A percentile compares a stretch with the other conserved stretches of the same genome.
Conservation (phyloP, 2,113 vertebrate species). For the Arenaria interpres region DNA sequence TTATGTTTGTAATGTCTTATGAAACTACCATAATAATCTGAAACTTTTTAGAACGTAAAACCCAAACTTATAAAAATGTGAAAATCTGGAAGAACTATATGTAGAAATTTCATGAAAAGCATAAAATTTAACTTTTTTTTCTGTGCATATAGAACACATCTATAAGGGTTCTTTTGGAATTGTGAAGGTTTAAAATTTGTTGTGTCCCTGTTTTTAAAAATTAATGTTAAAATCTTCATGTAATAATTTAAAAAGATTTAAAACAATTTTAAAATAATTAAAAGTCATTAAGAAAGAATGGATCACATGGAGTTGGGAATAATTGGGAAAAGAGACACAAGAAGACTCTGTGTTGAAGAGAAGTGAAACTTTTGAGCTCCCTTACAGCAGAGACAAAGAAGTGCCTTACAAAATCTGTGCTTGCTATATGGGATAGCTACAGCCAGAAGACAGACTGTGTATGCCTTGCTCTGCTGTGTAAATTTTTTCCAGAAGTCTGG, state of each 20-base stretch:
- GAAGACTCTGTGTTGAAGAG: neutral
- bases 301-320: neutral
- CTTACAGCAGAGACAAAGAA: neutral
- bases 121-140: neutral
- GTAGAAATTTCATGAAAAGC: neutral
- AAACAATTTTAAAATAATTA: neutral
- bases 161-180: neutral
- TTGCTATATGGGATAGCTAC: neutral
- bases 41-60: neutral
- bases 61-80: neutral
- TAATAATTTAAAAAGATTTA: neutral
- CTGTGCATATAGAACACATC: neutral
- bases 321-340: neutral
- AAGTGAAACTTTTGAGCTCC: neutral
- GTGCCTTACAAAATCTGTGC: neutral
- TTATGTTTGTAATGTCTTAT: neutral
- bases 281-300: neutral
- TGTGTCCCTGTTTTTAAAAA: neutral
- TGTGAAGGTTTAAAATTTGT: neutral
- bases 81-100: neutral
- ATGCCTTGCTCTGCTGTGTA: fast-evolving
- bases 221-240: neutral
- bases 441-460: neutral
- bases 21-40: neutral
- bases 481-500: neutral